A percentile compares a stretch with the other conserved stretches of the same genome.
phyloP scores from a whole-genome alignment of 2,113 vertebrate genomes.

The Regulus satrapa region DNA sequence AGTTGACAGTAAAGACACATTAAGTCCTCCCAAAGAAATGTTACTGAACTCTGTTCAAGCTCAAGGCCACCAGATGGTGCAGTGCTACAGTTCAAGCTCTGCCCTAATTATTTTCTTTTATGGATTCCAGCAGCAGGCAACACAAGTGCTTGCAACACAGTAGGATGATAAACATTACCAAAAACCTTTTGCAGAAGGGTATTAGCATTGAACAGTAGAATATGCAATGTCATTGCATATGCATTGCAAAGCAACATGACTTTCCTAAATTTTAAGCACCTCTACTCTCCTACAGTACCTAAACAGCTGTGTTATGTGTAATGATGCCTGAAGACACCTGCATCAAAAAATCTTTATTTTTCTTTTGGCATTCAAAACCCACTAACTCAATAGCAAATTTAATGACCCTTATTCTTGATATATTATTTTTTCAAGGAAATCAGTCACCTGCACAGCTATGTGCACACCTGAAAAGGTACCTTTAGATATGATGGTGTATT shows the following conservation, averaged over 20 bases:
- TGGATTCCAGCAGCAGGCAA: not conserved
- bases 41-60: not conserved
- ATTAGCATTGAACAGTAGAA: not conserved
- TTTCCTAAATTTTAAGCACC: not conserved
- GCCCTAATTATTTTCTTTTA: no score
- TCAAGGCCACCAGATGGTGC: slow-evolving; percentile 48
- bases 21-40: not conserved
- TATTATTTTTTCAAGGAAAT: not conserved
- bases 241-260: not conserved
- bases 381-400: not conserved
- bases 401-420: not conserved
- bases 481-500: not conserved
- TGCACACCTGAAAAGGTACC: not conserved
- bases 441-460: not conserved
- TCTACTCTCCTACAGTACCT: not conserved
- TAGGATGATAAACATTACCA: not conserved
- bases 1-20: not conserved
- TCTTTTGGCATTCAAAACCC: not conserved
- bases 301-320: not conserved
- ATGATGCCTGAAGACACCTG: not conserved
- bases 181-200: not conserved
- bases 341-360: not conserved
- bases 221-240: not conserved
- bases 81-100: not conserved
- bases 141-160: not conserved